Conservation (phyloP, 2,888 invertebrate species). For the Phyto melanocephala region DNA sequence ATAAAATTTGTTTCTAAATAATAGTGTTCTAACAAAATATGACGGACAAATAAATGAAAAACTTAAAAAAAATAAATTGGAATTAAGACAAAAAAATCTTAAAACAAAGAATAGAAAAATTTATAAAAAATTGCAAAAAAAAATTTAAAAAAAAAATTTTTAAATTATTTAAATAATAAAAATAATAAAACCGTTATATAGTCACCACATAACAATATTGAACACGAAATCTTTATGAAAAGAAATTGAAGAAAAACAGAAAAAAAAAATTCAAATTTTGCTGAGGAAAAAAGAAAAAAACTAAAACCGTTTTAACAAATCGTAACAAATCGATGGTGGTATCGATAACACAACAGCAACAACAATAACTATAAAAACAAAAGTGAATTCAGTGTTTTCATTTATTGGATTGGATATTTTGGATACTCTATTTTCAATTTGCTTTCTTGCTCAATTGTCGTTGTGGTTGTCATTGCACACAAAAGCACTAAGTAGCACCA, state of each 20-base stretch:
- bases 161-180: not conserved
- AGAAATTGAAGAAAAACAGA: not conserved
- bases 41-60: too few species aligned
- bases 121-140: not conserved
- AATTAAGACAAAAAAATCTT: not conserved
- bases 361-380: slow-evolving; percentile 4
- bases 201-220: not conserved
- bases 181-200: not conserved
- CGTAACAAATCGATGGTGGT: slow-evolving; percentile 49
- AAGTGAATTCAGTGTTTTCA: not conserved
- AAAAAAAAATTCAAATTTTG: slow-evolving; percentile 11
- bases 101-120: not conserved
- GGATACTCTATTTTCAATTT: slow-evolving; percentile 43
- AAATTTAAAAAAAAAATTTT: not conserved
- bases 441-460: not conserved
- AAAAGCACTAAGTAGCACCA: not conserved
- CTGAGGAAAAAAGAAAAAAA: not conserved
- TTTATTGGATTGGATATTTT: slow-evolving; percentile 31
- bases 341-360: slow-evolving; percentile 26
- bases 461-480: slow-evolving; percentile 22
- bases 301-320: slow-evolving; percentile 27
- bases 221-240: slow-evolving; percentile 1
- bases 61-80: not conserved
- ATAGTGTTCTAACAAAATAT: too few species aligned
- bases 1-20: not conserved